A percentile compares a stretch with the other conserved stretches of the same genome.
Conservation (phyloP, 2,113 vertebrate species). For the Hydropotes inermis region DNA sequence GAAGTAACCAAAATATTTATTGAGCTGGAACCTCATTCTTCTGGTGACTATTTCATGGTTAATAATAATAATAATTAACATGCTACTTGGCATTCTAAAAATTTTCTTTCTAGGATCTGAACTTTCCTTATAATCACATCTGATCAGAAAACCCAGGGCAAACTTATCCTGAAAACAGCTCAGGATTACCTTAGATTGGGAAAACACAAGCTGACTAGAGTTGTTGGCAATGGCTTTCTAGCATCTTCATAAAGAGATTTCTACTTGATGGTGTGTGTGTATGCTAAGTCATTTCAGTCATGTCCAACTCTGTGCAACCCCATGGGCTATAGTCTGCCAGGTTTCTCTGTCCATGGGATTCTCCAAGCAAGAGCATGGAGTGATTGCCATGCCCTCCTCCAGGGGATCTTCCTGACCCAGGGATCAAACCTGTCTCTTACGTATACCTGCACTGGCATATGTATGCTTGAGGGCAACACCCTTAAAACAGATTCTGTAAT, state of each 20-base stretch:
- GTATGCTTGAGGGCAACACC: neutral
- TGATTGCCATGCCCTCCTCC: neutral
- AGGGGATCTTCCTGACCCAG: neutral
- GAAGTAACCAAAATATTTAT: neutral
- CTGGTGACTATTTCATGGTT: neutral
- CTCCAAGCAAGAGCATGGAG: neutral
- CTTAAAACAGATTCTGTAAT: neutral
- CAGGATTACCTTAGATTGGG: neutral
- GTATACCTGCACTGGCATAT: neutral
- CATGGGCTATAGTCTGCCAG: neutral
- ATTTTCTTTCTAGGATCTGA: neutral
- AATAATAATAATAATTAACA: neutral
- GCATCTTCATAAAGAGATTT: neutral
- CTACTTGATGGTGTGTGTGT: neutral
- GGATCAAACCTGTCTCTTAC: neutral
- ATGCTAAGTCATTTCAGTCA: rapidly evolving
- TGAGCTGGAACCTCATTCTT: neutral
- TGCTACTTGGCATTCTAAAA: neutral
- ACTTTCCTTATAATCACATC: neutral
- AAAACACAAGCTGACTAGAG: neutral
- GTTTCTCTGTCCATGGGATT: neutral
- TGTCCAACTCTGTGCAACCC: neutral
- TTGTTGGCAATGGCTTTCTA: neutral
- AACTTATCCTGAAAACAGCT: neutral
- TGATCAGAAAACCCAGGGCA: neutral